Evolutionary conservation across 2,888 invertebrate genomes (phyloP).

Genomic region (Boloria selene): DNA sequence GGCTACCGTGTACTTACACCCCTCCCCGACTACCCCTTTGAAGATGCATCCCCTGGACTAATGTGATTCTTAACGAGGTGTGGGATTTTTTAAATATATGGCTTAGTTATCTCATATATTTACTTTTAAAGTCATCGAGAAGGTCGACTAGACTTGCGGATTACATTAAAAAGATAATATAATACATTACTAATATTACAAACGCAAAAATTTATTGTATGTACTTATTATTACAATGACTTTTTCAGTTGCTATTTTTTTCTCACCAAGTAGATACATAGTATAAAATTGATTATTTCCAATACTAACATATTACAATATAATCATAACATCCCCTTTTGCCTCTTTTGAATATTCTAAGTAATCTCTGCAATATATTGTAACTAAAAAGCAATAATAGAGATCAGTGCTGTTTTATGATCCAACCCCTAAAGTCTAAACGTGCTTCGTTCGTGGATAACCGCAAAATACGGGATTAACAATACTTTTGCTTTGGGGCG

Average conservation of each 20-base stretch:
- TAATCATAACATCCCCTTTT: no score
- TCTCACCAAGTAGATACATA: no score
- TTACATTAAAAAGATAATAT: no score
- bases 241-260: no score
- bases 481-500: conserved; percentile 46
- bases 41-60: conserved; percentile 59
- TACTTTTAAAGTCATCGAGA: neutral
- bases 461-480: conserved; percentile 55
- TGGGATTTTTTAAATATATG: conserved; percentile 13
- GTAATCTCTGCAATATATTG: neutral
- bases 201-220: no score
- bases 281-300: no score
- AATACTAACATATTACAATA: no score
- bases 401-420: conserved; percentile 24
- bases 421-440: conserved; percentile 17
- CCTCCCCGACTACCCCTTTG: conserved; percentile 48
- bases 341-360: neutral
- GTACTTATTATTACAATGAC: no score
- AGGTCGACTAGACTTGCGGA: no score
- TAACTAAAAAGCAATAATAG: conserved; percentile 30
- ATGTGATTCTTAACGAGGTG: conserved; percentile 50
- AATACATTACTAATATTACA: no score
- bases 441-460: conserved; percentile 25
- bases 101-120: neutral
- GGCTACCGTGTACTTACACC: conserved; percentile 62